Evolutionary conservation across 2,888 invertebrate species (phyloP), one percentile per base, ranked within the genome.

Genomic region (Tromatobia lineatoria): DNA sequence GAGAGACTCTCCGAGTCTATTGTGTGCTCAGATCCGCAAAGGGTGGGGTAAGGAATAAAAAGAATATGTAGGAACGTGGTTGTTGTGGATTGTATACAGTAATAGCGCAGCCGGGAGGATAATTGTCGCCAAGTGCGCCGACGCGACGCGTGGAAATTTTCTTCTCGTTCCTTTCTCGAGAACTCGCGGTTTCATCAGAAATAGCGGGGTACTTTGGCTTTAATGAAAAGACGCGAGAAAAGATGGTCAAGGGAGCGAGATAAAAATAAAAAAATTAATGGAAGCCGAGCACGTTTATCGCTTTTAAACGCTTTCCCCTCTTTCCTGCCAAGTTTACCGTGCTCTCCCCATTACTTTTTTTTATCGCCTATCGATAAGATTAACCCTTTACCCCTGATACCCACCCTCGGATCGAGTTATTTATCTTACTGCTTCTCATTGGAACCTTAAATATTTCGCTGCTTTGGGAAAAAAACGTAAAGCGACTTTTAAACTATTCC

Each of bases 121-220:
- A 79, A 71, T 79, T 79, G 78, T 71, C 78, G 70, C 64, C 61
- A 79, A 71, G 78, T 38, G 78, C 61, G 74, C 59, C 23, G 45
- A n/a, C 29, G 25, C 47, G 70, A 78, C 69, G 77, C 69, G 70
- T 70, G 77, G 77, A 78, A 78, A 78, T 78, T 69, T 78, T 78
- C 47, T 61, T 61, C 74, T 74, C 45, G 20, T 61, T 74, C 50
- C 20, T 20, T 50, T 61, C 34, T 15, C 29, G 74, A n/a, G 34
- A 74, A 13, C 29, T 34, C 61, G 74, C 20, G 25, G 64, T 75
- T 75, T 64, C 74, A 47, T 75, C 61, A 61, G 74, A 75, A 64
- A 64, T 75, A 75, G 50, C 74, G 61, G 18, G 50, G 61, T 64
- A 52, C 47, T 61, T 13, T 34, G 20, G 50, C 20, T 64, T 52